Conservation (phyloP, 2,888 invertebrate genomes). For the Microplitis deprimator region DNA sequence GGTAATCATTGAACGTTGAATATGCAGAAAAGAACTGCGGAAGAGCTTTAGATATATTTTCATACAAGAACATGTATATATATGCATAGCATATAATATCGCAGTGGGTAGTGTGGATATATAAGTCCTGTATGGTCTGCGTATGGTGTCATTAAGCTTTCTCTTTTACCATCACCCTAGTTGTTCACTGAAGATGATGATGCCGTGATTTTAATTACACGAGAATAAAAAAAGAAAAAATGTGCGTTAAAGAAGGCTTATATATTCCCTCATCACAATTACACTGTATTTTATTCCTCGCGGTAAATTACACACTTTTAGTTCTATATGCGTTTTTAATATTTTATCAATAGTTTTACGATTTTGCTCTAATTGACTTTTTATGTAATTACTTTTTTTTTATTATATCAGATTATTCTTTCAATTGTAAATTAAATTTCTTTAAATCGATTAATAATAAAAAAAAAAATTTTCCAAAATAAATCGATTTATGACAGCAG, state of each 20-base stretch:
- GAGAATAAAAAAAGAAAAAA: slow-evolving; percentile 67
- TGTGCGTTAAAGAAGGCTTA: slow-evolving; percentile 56
- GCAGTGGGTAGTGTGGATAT: neutral
- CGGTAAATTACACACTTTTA: slow-evolving; percentile 1
- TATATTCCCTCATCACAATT: slow-evolving; percentile 24
- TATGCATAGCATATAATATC: neutral
- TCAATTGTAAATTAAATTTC: neutral
- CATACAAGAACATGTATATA: neutral
- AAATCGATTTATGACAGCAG: too few species aligned
- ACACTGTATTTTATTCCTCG: slow-evolving; percentile 2
- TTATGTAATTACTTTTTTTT: neutral
- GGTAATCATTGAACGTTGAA: neutral
- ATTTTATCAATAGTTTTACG: neutral
- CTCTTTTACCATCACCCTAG: slow-evolving; percentile 48
- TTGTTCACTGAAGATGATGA: slow-evolving; percentile 57
- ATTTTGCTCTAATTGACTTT: neutral
- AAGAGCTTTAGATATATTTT: neutral
- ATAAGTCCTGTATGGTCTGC: slow-evolving; percentile 10
- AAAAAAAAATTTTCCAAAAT: too few species aligned
- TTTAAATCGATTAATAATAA: neutral
- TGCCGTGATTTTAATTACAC: slow-evolving; percentile 69
- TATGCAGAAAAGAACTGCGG: neutral
- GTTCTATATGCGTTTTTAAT: slow-evolving; percentile 2
- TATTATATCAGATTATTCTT: neutral
- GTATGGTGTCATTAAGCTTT: slow-evolving; percentile 30